phyloP scores from a whole-genome alignment of 1,140 invertebrate species.

The Ditylenchus dipsaci region DNA sequence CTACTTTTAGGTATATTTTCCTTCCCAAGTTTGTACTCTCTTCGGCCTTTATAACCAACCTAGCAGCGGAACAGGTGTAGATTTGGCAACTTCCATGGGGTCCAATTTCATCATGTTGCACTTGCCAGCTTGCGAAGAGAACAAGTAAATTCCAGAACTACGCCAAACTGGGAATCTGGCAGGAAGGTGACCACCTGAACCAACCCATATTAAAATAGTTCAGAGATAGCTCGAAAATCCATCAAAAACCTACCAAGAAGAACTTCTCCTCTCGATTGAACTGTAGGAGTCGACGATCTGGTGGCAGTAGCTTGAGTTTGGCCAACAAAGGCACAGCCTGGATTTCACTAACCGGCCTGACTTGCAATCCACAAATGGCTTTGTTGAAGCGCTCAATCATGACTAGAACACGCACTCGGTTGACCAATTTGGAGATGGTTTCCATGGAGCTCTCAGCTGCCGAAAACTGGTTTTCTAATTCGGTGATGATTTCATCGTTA shows the following conservation, averaged over 20 bases:
- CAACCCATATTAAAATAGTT: too few species aligned
- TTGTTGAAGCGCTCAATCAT: constrained; percentile 29
- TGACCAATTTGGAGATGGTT: not conserved
- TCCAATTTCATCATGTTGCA: constrained; percentile 18
- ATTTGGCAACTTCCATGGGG: constrained; percentile 8
- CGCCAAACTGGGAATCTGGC: constrained; percentile 20
- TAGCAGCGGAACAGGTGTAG: not conserved
- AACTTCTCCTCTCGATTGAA: constrained; percentile 29
- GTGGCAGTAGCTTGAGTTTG: constrained; percentile 18
- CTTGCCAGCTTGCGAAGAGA: constrained; percentile 14
- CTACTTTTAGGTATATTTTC: not conserved
- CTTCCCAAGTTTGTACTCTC: too few species aligned
- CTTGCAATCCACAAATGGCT: constrained; percentile 22
- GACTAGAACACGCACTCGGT: constrained; percentile 22
- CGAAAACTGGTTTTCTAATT: not conserved
- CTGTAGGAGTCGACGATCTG: constrained; percentile 28
- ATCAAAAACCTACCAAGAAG: constrained; percentile 19
- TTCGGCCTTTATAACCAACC: not conserved
- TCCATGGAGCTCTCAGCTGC: not conserved
- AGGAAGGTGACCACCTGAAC: constrained; percentile 26
- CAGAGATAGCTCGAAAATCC: not conserved
- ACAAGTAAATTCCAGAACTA: constrained; percentile 19
- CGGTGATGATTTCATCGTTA: not conserved
- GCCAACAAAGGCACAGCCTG: constrained; percentile 16
- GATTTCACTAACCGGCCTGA: constrained; percentile 7